Base-by-base conservation (phyloP, 2,797 vertebrate genomes). In the Anolis apletophallus region DNA sequence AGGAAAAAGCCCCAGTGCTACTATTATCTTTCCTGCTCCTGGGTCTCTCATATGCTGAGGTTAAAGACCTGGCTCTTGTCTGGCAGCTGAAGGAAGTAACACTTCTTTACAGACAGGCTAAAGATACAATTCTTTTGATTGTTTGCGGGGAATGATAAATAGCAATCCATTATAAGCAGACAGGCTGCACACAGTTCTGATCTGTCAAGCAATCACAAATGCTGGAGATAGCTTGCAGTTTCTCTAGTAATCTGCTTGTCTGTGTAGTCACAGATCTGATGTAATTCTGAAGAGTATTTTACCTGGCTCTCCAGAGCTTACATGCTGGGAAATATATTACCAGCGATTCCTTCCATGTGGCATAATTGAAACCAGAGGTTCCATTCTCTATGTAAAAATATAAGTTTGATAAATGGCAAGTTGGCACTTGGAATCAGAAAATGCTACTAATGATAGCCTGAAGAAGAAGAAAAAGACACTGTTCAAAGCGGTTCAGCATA, bases 21-120 rank as follows among this genome's bases (percentile, higher is more conserved):
- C 50, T 79, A 79, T 36, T 6, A 36, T 6, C 16, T 83, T 57
- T 34, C 23, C 19, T 3, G 83, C 73, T 81, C 50, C 78, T 84
- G 71, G 52, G 8, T 78, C n/a, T 88, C 26, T 87, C 32, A 52
- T 32, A 50, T 0, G 0, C 16, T 52, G 86, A 86, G 61, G 64
- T 81, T 89, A 87, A 90, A 78, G 81, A 12, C 86, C 54, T 85
- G 77, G 21, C 78, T 92, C 67, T 88, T 87, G 72, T 79, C 68
- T 57, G 0, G 2, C 88, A 93, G 36, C 26, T 50, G 52, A 46
- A 57, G 84, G 90, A 91, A 74, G 46, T 8, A 3, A 85, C 14
- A n/a, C 69, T 88, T 78, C 82, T 87, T 84, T 88, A 46, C 61
- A 87, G 76, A 77, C 29, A 89, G 78, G 68, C 59, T 88, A 83